A percentile compares a stretch with the other conserved stretches of the same genome.
These are phyloP conservation scores for Tangara arthus DNA, from an alignment of 2,797 vertebrate genomes.

Conservation along the genomic window DNA sequence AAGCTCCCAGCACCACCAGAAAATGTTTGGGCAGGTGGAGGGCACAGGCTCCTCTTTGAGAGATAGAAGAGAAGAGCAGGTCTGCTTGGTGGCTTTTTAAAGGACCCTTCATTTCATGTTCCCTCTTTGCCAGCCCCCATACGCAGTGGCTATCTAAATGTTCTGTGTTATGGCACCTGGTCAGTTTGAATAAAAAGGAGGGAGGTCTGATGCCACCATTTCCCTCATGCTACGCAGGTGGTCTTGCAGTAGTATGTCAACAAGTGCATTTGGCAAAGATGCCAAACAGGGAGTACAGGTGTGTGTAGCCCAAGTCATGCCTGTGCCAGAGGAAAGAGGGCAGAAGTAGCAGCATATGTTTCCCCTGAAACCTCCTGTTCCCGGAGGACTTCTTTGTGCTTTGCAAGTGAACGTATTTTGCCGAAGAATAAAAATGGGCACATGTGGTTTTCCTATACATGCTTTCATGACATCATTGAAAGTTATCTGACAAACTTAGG, in stretches of 20 bases:
- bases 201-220: neutral
- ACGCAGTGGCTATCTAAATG: accelerated
- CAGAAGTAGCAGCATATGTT: neutral
- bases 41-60: neutral
- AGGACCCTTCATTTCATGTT: neutral
- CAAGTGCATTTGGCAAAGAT: neutral
- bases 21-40: neutral
- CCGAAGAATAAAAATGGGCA: neutral
- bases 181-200: neutral
- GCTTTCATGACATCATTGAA: neutral
- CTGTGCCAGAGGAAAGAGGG: neutral
- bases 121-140: neutral
- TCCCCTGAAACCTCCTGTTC: neutral
- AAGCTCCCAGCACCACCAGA: neutral
- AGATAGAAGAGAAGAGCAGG: neutral
- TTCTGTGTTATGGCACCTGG: neutral
- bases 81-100: neutral
- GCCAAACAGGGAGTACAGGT: neutral
- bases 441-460: neutral
- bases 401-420: accelerated
- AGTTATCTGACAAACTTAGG: neutral
- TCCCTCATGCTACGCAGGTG: neutral
- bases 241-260: neutral
- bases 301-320: neutral
- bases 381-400: accelerated